Evolutionary conservation across 2,113 vertebrate species (phyloP).

Genomic region (Cheilinus undulatus): DNA sequence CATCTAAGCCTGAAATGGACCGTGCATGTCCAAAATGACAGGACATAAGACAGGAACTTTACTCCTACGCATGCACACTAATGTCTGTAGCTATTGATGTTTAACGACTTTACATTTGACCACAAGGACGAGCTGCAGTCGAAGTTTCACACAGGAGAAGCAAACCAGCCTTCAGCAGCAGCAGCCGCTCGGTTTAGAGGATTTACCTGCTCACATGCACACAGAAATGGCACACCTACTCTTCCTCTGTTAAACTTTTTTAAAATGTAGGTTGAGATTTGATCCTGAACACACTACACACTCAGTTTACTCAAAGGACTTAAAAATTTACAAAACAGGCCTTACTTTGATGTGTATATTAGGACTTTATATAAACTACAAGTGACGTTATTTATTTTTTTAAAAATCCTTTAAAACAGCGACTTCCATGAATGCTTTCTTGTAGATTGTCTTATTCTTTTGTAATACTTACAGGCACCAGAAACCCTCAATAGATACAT

Average conservation of each 20-base stretch:
- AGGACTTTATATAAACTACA: neutral
- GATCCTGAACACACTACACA: neutral
- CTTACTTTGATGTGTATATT: neutral
- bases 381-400: conserved; percentile 14
- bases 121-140: neutral
- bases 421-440: conserved; percentile 2
- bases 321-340: neutral
- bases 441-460: neutral
- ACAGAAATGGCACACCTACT: neutral
- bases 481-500: too few species aligned
- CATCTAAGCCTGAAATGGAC: neutral
- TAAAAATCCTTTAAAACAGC: conserved; percentile 12
- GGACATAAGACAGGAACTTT: neutral
- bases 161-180: neutral
- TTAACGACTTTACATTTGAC: neutral
- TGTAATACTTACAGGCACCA: too few species aligned
- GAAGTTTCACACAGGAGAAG: neutral
- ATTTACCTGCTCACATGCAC: neutral
- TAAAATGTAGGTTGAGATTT: neutral
- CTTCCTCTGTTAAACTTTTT: neutral
- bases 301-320: neutral
- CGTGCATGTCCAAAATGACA: neutral
- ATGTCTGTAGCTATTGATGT: neutral
- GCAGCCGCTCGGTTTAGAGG: neutral
- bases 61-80: neutral